These are phyloP conservation scores for Zapus hudsonius DNA, from an alignment of 2,113 vertebrate species.

Conservation along the genomic window DNA sequence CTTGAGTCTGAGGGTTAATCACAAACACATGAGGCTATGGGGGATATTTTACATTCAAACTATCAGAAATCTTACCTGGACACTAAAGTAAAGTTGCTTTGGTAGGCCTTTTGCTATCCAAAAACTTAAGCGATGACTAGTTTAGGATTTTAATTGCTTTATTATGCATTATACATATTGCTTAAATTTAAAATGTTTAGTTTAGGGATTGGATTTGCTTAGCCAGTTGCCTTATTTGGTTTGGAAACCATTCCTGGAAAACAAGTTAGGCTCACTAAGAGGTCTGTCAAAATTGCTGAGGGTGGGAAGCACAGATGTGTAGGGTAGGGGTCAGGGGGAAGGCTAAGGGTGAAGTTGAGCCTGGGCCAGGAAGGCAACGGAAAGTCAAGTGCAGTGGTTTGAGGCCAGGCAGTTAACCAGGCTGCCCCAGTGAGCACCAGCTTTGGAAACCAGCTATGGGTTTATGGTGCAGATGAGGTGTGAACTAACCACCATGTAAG, in stretches of 20 bases:
- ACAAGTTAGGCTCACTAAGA: neutral
- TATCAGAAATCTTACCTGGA: too few relatives aligned
- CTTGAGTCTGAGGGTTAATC: too few relatives aligned
- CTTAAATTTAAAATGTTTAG: constrained; percentile 47
- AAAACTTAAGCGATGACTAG: constrained; percentile 10
- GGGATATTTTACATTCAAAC: too few relatives aligned
- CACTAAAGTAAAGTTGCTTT: neutral
- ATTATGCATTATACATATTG: neutral
- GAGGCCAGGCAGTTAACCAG: neutral
- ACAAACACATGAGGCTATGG: too few relatives aligned
- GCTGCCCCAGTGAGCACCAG: neutral
- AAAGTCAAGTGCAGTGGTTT: neutral
- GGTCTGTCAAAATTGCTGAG: neutral
- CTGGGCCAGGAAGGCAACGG: neutral
- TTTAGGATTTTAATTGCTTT: constrained; percentile 60
- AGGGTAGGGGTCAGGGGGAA: neutral
- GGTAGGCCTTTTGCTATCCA: constrained; percentile 24
- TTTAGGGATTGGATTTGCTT: constrained; percentile 23
- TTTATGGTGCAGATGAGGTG: neutral
- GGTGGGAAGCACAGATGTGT: neutral
- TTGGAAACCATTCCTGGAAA: constrained; percentile 37
- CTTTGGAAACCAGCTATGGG: neutral
- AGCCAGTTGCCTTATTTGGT: neutral
- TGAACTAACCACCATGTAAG: neutral
- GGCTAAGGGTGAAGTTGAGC: neutral